Conservation (phyloP, 2,888 invertebrate genomes). For the Acheta domesticus region DNA sequence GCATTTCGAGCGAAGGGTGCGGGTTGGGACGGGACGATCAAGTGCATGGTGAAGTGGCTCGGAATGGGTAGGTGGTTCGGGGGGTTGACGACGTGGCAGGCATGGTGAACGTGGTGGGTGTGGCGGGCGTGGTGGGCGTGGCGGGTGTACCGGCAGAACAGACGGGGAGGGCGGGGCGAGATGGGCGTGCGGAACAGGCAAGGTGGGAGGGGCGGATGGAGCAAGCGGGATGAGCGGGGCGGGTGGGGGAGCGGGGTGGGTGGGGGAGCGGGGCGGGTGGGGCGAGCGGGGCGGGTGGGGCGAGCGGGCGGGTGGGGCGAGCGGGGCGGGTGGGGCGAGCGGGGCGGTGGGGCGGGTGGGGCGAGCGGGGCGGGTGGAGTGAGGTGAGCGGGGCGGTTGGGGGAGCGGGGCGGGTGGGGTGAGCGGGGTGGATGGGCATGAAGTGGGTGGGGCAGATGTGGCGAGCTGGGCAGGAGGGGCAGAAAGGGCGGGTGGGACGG, state of each 20-base stretch:
- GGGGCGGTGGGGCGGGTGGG: background rate
- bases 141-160: no score
- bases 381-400: no score
- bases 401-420: no score
- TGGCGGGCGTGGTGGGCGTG: background rate
- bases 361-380: no score
- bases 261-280: background rate
- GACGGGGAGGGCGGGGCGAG: background rate
- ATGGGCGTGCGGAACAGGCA: background rate
- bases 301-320: no score
- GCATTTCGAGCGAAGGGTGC: no score
- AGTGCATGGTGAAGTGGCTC: background rate
- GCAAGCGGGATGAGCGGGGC: background rate
- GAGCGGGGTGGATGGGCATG: no score
- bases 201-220: background rate
- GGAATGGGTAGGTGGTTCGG: background rate
- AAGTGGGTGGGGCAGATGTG: background rate
- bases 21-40: no score
- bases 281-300: no score
- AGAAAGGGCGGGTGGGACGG: no score
- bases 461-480: no score
- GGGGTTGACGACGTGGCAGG: background rate
- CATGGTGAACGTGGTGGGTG: background rate
- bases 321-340: background rate
- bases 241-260: no score